Percentiles rank a stretch among this genome's conserved stretches.
Conservation (phyloP, 64 coral and sea anemone species). For the Hydrozoanthus tunicans region DNA sequence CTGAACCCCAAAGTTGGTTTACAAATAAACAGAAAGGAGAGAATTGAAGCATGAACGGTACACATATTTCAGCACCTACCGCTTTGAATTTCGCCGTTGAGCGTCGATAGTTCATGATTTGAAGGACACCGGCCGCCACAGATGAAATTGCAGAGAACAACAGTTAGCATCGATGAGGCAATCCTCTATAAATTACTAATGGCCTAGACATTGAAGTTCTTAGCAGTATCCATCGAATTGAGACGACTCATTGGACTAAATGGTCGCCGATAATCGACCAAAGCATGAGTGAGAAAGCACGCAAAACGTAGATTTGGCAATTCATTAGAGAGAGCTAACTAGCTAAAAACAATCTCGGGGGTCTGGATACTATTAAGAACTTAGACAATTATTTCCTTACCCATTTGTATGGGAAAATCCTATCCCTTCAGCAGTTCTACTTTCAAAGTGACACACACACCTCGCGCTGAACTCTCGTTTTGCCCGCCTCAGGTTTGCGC, state of each 20-base stretch:
- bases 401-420: slow-evolving; percentile 36
- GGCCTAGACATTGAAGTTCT: neutral
- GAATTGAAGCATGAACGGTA: neutral
- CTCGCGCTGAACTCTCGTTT: slow-evolving; percentile 32
- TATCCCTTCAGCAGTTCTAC: slow-evolving; percentile 3
- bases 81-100: slow-evolving; percentile 51
- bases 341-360: neutral
- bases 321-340: neutral
- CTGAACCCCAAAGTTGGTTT: neutral
- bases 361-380: neutral
- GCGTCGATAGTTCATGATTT: slow-evolving; percentile 10
- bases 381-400: slow-evolving; percentile 23
- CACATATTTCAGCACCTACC: slow-evolving; percentile 60
- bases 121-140: slow-evolving; percentile 4
- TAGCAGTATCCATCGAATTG: neutral
- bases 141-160: slow-evolving; percentile 7
- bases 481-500: slow-evolving; percentile 44
- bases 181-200: slow-evolving; percentile 36
- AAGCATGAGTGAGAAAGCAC: slow-evolving; percentile 11
- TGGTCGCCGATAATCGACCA: neutral
- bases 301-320: slow-evolving; percentile 7
- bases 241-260: neutral
- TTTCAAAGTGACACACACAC: slow-evolving; percentile 36
- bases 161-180: slow-evolving; percentile 28
- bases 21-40: too few species aligned